Evolutionary conservation across 2,888 invertebrate genomes (phyloP).

Genomic region (Athripsodes cinereus): DNA sequence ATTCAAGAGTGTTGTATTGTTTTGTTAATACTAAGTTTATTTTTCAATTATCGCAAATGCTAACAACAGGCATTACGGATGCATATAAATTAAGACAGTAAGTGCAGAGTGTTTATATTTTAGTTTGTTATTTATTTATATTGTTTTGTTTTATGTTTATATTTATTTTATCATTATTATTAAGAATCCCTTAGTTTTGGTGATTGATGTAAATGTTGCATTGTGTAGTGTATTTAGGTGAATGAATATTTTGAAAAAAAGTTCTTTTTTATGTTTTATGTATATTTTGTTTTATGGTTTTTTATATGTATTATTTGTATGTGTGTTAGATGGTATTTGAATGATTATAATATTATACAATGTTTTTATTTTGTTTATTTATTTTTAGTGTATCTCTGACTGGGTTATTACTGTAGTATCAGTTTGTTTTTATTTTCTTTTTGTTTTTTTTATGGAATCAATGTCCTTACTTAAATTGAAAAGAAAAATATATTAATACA

Average conservation of each 20-base stretch:
- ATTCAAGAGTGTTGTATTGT: not conserved
- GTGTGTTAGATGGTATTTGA: no score
- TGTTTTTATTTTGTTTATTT: no score
- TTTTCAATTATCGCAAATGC: slow-evolving; percentile 6
- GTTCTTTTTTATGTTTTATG: not conserved
- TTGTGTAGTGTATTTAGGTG: not conserved
- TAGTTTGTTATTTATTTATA: not conserved
- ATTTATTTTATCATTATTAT: not conserved
- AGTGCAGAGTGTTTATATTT: slow-evolving; percentile 8
- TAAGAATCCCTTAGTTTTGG: not conserved
- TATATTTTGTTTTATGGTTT: not conserved
- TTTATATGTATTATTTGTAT: not conserved
- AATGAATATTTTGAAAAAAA: not conserved
- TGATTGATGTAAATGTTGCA: not conserved
- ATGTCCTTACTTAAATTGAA: no score
- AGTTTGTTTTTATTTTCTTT: no score
- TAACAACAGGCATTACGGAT: slow-evolving; percentile 18
- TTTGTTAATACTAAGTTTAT: slow-evolving; percentile 6
- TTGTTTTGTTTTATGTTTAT: not conserved
- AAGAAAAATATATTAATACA: no score
- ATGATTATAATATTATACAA: no score
- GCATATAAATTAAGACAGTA: slow-evolving; percentile 11
- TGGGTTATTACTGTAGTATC: no score
- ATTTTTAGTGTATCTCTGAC: no score
- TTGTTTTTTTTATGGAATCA: no score